These are phyloP conservation scores for Rhincodon typus DNA, from an alignment of 2,797 vertebrate species.

Conservation along the genomic window DNA sequence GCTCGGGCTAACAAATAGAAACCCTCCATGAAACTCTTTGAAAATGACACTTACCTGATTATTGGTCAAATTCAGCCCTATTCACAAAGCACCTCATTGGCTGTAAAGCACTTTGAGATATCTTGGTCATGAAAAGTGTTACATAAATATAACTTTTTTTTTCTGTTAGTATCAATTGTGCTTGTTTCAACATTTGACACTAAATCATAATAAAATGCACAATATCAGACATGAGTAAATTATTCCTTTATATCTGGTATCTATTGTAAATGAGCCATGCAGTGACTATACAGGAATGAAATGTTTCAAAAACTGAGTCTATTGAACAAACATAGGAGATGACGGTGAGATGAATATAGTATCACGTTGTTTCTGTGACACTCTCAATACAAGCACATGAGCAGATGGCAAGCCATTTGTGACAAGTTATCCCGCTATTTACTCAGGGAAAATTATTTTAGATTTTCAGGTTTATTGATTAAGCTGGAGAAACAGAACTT, in stretches of 20 bases:
- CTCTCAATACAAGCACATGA: neutral
- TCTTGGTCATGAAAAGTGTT: too few relatives aligned
- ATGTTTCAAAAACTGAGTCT: neutral
- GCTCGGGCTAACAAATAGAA: too few relatives aligned
- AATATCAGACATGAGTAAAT: neutral
- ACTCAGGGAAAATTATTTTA: neutral
- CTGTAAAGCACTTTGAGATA: too few relatives aligned
- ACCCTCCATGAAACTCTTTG: too few relatives aligned
- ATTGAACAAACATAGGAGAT: neutral
- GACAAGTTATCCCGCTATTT: neutral
- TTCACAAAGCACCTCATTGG: too few relatives aligned
- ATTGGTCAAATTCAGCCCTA: too few relatives aligned
- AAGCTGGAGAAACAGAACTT: neutral
- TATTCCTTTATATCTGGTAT: neutral
- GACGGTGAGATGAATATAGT: neutral
- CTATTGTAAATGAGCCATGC: neutral
- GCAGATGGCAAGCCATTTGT: neutral
- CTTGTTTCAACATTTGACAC: too few relatives aligned
- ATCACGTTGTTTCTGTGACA: neutral
- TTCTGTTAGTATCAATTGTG: too few relatives aligned
- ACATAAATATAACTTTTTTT: too few relatives aligned
- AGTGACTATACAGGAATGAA: neutral
- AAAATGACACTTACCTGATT: too few relatives aligned
- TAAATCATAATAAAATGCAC: neutral
- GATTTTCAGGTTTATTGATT: conserved; percentile 27